phyloP scores from a whole-genome alignment of 2,797 vertebrate species.

The Emydoidea blandingii region DNA sequence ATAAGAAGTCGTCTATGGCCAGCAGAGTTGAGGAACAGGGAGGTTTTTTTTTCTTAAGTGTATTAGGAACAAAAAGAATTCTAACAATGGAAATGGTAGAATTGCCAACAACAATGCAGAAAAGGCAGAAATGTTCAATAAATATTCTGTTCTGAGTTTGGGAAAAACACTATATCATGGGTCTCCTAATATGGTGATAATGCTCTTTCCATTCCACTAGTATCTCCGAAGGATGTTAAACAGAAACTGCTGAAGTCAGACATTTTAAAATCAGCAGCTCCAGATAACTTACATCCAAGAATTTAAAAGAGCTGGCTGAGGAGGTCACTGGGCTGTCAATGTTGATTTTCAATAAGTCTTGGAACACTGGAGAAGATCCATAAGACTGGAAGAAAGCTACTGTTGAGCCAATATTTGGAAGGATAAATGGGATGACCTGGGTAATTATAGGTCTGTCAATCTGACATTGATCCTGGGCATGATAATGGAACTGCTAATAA shows the following conservation, averaged over 20 bases:
- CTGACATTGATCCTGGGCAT: not conserved
- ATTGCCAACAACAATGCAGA: not conserved
- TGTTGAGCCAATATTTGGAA: not conserved
- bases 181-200: not conserved
- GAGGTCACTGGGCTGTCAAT: not conserved
- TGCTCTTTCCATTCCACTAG: not conserved
- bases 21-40: not conserved
- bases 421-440: not conserved
- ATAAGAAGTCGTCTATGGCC: not conserved
- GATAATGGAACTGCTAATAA: not conserved
- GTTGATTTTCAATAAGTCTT: not conserved
- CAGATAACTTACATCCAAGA: not conserved
- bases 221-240: not conserved
- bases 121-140: not conserved
- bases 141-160: not conserved
- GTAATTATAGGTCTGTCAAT: not conserved
- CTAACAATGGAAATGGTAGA: not conserved
- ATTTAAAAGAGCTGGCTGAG: not conserved
- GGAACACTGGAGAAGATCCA: not conserved
- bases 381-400: not conserved
- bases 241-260: not conserved
- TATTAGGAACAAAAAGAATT: not conserved
- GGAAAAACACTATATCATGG: not conserved
- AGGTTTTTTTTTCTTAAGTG: not conserved
- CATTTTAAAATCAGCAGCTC: not conserved